Percentiles rank a stretch among this genome's conserved stretches.
Conservation (phyloP, 2,113 vertebrate species). For the Pterocles orientalis region DNA sequence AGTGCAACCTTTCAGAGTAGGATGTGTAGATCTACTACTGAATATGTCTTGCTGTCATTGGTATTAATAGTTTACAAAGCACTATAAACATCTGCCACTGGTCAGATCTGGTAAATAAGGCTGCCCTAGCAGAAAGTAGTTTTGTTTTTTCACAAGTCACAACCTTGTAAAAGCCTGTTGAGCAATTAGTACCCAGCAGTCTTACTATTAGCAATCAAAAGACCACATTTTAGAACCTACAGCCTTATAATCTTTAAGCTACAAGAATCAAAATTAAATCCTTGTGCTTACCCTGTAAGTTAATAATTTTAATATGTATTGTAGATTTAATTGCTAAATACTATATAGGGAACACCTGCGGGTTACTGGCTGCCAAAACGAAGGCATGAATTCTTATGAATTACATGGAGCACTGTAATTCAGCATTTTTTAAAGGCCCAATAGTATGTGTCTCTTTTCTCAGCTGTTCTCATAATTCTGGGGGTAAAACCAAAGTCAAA, state of each 20-base stretch:
- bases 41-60: background rate
- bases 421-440: background rate
- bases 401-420: background rate
- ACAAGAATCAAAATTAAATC: conserved; percentile 14
- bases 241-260: background rate
- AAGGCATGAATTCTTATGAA: background rate
- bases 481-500: background rate
- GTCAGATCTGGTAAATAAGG: background rate
- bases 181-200: background rate
- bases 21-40: background rate
- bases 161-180: background rate
- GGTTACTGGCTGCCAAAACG: background rate
- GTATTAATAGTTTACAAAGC: background rate
- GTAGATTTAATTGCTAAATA: background rate
- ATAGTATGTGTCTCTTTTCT: background rate
- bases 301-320: conserved; percentile 12
- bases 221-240: background rate
- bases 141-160: background rate
- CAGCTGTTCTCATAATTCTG: background rate
- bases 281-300: background rate
- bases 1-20: background rate
- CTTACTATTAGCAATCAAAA: background rate
- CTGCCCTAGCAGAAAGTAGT: background rate
- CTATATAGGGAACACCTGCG: background rate
- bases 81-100: background rate